Conservation (phyloP, 2,888 invertebrate species). For the Adelphocoris suturalis region DNA sequence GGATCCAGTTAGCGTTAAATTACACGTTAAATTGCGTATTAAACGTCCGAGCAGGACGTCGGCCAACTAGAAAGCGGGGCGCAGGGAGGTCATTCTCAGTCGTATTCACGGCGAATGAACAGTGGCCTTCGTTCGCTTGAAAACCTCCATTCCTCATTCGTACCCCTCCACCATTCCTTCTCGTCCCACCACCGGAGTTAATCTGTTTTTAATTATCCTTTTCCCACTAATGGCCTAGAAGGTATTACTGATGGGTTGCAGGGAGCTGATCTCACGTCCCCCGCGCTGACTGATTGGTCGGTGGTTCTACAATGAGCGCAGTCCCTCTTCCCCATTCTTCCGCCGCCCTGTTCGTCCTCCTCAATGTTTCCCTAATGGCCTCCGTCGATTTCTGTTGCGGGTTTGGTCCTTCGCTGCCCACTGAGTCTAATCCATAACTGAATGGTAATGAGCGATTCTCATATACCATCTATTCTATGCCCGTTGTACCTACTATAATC, state of each 20-base stretch:
- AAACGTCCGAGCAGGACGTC: neutral
- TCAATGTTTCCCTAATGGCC: constrained; percentile 33
- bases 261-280: constrained; percentile 70
- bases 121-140: constrained; percentile 61
- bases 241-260: constrained; percentile 54
- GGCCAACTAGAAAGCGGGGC: constrained; percentile 7
- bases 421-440: neutral
- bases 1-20: constrained; percentile 24
- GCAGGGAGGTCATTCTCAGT: constrained; percentile 43
- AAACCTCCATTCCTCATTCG: constrained; percentile 67
- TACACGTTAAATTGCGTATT: constrained; percentile 32
- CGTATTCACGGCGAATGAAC: constrained; percentile 57
- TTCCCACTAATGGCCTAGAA: constrained; percentile 58
- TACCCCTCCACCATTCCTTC: neutral
- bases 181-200: constrained; percentile 44
- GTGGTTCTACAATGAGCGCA: constrained; percentile 64
- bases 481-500: too few species aligned
- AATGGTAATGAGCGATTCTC: too few species aligned
- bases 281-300: constrained; percentile 67
- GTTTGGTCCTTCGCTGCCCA: neutral
- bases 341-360: constrained; percentile 33
- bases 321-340: constrained; percentile 2
- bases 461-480: too few species aligned
- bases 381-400: constrained; percentile 23
- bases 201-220: constrained; percentile 69